phyloP scores from a whole-genome alignment of 2,797 vertebrate species.

The Mareca strepera region DNA sequence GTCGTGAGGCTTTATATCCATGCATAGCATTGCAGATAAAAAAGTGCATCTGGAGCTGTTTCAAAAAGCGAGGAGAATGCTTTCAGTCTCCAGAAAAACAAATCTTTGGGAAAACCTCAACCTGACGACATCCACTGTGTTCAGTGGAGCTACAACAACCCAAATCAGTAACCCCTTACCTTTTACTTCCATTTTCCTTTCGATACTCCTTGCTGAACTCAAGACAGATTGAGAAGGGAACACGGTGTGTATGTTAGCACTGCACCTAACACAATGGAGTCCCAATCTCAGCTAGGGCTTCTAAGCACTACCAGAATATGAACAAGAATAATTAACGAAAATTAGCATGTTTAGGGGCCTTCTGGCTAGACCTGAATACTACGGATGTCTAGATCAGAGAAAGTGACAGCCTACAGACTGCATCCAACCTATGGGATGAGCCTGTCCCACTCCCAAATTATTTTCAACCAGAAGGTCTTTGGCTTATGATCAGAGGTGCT shows the following conservation, averaged over 20 bases:
- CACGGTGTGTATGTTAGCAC: rapidly evolving
- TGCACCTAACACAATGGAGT: background rate
- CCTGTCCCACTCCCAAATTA: background rate
- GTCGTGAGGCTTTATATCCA: background rate
- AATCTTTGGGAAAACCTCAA: background rate
- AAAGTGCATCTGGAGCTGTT: background rate
- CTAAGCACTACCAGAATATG: background rate
- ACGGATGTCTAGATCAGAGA: background rate
- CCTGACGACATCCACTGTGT: background rate
- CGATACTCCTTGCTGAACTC: background rate
- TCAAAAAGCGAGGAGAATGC: background rate
- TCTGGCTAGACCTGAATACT: background rate
- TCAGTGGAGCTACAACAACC: background rate
- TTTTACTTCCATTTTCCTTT: background rate
- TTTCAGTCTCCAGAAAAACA: background rate
- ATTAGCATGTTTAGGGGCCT: background rate
- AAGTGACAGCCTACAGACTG: background rate
- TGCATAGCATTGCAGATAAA: background rate
- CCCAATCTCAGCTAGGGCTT: background rate
- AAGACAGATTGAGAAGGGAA: background rate
- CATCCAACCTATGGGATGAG: background rate
- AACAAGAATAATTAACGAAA: background rate
- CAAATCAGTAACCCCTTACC: background rate
- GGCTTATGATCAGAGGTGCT: background rate
- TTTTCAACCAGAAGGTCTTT: background rate